phyloP scores from a whole-genome alignment of 1,140 invertebrate species.

The Artemia franciscana region DNA sequence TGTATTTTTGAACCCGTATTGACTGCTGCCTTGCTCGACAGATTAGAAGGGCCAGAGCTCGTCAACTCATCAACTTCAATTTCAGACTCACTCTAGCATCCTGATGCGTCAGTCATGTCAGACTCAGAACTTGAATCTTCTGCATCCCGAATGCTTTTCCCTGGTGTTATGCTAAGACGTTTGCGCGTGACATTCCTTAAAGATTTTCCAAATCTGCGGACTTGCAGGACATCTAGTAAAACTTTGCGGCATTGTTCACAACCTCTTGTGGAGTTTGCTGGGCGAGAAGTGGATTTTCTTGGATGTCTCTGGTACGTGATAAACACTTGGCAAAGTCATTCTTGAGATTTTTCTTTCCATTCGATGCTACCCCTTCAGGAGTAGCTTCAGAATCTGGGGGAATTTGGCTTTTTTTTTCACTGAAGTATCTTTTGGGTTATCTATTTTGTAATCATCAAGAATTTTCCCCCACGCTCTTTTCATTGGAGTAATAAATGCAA shows the following conservation, averaged over 20 bases:
- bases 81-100: neutral
- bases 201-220: neutral
- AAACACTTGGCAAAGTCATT: neutral
- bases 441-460: too few relatives aligned
- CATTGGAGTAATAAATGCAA: too few relatives aligned
- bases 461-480: too few relatives aligned
- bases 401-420: too few relatives aligned
- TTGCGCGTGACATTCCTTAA: neutral
- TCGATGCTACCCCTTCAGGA: too few relatives aligned
- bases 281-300: neutral
- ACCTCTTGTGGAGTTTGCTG: neutral
- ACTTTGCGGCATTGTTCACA: neutral
- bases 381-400: too few relatives aligned
- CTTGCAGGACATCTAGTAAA: neutral
- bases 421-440: too few relatives aligned
- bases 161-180: neutral
- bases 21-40: neutral
- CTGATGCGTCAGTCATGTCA: neutral
- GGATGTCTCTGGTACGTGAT: neutral
- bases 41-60: neutral
- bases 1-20: neutral
- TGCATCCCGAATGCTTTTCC: neutral
- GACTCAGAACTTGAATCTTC: neutral
- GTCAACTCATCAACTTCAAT: neutral
- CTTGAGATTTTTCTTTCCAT: neutral